Base-by-base conservation (phyloP, 2,113 vertebrate genomes). In the Brachyhypopomus occidentalis region DNA sequence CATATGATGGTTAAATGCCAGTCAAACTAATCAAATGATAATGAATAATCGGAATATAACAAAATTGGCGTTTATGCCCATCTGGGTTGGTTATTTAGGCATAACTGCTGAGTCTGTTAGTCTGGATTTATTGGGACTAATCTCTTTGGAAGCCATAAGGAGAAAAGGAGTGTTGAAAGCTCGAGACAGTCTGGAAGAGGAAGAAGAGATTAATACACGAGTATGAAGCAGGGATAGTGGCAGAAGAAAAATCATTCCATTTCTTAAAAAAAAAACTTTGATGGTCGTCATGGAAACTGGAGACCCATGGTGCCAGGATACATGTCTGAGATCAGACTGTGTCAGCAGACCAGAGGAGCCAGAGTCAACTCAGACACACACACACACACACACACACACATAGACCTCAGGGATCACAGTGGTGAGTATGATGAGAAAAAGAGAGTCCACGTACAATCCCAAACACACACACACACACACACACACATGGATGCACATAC, bases 261-360 rank as follows among this genome's bases (percentile, higher is more conserved):
- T 75, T 70, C 52, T 78, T 79, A 3, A 71, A 59, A 74, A 74
- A 74, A 75, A 82, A 74, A 55, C 76, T 85, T 80, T 75, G 41
- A 78, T 45, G 38, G 87, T 86, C 48, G 85, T 82, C 83, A 86
- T 88, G 83, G 87, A 84, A 88, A 88, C 87, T 79, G 70, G 41
- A 64, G 81, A 84, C 77, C 74, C 38, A 22, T 83, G 48, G 58
- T 85, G 75, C 71, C 64, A 78, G 72, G 75, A 79, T 78, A 60
- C 45, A 62, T 69, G 69, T 78, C 56, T 41, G 56, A 84, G 73
- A 72, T 63, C 41, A 58, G 36, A 60, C 56, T 56, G 38, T 73
- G 34, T 58, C 12, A 84, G 64, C 52, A 76, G 25, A 78, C 66
- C 69, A 67, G 69, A 38, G 41, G 75, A 76, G 70, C 63, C 45